phyloP scores from a whole-genome alignment of 2,888 invertebrate genomes.

The Tetragonisca angustula region DNA sequence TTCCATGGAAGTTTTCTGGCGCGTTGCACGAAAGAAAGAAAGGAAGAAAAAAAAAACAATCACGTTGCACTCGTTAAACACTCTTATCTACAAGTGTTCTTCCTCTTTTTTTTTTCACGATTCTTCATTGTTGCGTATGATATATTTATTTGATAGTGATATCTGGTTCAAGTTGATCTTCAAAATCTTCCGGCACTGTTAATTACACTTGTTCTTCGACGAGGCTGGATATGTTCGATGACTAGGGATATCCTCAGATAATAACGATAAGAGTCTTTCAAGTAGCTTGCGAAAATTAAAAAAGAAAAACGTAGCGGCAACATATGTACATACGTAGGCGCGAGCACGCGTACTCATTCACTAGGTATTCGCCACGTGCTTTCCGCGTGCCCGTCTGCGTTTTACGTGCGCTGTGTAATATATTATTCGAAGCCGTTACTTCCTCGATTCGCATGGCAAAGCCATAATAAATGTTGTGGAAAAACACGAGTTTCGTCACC shows the following conservation, averaged over 20 bases:
- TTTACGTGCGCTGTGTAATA: constrained; percentile 44
- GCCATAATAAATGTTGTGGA: constrained; percentile 38
- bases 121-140: neutral
- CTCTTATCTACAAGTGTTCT: constrained; percentile 35
- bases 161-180: neutral
- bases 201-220: neutral
- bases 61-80: constrained; percentile 15
- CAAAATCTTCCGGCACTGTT: neutral
- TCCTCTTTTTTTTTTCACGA: neutral
- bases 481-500: constrained; percentile 48
- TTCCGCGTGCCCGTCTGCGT: constrained; percentile 25
- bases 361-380: constrained; percentile 49
- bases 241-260: neutral
- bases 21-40: neutral
- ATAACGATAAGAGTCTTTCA: constrained; percentile 21
- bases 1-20: constrained; percentile 17
- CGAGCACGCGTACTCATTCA: constrained; percentile 14
- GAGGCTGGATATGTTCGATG: neutral
- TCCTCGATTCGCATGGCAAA: constrained; percentile 3
- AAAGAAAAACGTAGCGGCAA: neutral
- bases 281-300: neutral
- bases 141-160: constrained; percentile 19
- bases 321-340: neutral
- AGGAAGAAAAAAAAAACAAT: neutral
- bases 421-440: constrained; percentile 28